These are phyloP conservation scores for Cherax quadricarinatus DNA, from an alignment of 1,140 invertebrate genomes.

Conservation along the genomic window DNA sequence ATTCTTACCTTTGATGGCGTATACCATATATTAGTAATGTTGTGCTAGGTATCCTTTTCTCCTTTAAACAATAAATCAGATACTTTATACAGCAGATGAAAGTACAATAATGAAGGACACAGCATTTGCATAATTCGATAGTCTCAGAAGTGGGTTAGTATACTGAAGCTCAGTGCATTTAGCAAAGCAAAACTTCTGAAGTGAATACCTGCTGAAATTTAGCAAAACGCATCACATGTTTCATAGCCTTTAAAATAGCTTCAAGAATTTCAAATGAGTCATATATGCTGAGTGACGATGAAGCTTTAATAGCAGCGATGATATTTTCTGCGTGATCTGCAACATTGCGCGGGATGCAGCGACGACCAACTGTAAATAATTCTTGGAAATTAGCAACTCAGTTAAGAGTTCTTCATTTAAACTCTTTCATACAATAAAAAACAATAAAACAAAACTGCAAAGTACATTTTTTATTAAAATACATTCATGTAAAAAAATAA, in stretches of 20 bases:
- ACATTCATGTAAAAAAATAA: no score
- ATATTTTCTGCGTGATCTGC: slow-evolving; percentile 40
- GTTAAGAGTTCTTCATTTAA: neutral
- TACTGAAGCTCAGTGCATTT: neutral
- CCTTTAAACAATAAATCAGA: no score
- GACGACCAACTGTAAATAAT: slow-evolving; percentile 78
- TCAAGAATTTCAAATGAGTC: slow-evolving; percentile 68
- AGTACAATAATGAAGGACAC: neutral
- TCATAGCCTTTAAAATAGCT: slow-evolving; percentile 74
- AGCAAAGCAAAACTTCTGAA: neutral
- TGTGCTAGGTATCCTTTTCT: no score
- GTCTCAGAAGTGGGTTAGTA: slow-evolving; percentile 4
- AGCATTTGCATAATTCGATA: neutral
- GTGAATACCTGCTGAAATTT: slow-evolving; percentile 54
- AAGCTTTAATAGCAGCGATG: slow-evolving; percentile 44
- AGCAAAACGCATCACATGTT: slow-evolving; percentile 72
- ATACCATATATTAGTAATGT: no score
- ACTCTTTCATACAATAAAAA: no score
- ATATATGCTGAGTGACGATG: neutral
- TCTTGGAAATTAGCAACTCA: neutral
- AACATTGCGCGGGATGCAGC: slow-evolving; percentile 78
- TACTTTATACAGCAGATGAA: neutral
- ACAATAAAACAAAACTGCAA: no score
- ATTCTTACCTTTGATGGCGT: no score
- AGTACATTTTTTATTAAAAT: no score